These are phyloP conservation scores for Pangasius sanitwongsei DNA, from an alignment of 2,797 vertebrate species.

Conservation along the genomic window DNA sequence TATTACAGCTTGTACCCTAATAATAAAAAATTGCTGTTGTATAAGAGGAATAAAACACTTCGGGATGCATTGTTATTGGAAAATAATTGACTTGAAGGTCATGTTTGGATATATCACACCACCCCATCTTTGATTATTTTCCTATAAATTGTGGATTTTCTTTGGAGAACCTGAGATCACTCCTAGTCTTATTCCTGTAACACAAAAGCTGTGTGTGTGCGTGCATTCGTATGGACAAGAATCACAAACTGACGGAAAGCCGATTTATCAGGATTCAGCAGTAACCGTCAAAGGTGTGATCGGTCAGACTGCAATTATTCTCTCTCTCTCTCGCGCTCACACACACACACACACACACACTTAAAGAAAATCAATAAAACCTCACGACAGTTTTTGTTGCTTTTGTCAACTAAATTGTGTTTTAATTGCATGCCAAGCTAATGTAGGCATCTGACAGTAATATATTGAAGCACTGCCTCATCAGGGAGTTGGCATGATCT, in stretches of 20 bases:
- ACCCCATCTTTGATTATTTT: neutral
- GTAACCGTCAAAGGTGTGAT: conserved; percentile 43
- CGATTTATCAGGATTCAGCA: conserved; percentile 56
- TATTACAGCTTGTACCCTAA: neutral
- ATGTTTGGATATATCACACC: neutral
- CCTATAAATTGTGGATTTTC: neutral
- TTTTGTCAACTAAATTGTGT: conserved; percentile 35
- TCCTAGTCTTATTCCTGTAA: neutral
- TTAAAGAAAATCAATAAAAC: conserved; percentile 27
- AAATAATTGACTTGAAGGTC: neutral
- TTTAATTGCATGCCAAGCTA: conserved; percentile 48
- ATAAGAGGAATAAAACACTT: neutral
- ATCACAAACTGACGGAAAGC: conserved; percentile 48
- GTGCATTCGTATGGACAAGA: conserved; percentile 36
- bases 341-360: neutral
- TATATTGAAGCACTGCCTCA: conserved; percentile 20
- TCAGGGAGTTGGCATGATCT: conserved; percentile 2
- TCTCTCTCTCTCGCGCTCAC: neutral
- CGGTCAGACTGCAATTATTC: conserved; percentile 15
- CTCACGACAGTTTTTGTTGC: neutral
- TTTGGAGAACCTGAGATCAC: neutral
- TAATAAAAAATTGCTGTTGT: neutral
- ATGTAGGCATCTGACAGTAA: conserved; percentile 24
- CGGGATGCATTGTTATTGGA: neutral
- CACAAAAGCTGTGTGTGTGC: neutral